Percentiles rank a stretch among this genome's conserved stretches.
phyloP scores from a whole-genome alignment of 2,113 vertebrate genomes.

The Sciurus niger region DNA sequence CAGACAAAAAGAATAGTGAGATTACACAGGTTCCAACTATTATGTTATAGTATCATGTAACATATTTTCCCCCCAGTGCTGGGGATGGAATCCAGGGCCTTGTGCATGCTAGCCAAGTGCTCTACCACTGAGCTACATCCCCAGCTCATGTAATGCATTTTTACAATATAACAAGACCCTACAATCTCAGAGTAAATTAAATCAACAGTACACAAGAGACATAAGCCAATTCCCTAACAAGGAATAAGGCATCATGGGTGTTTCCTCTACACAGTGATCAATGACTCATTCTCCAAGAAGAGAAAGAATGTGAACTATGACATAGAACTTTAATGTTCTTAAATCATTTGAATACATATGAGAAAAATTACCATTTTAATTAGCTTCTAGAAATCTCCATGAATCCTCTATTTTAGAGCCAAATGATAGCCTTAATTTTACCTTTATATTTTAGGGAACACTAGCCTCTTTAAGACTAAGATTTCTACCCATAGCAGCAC shows the following conservation, averaged over 20 bases:
- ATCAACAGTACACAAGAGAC: background rate
- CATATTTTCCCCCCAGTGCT: background rate
- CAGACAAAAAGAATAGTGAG: background rate
- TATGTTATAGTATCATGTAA: background rate
- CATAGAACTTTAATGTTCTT: background rate
- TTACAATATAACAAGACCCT: background rate
- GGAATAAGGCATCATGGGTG: background rate
- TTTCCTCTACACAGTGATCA: background rate
- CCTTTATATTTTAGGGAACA: background rate
- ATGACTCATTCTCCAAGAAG: background rate
- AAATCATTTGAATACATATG: background rate
- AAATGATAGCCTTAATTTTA: background rate
- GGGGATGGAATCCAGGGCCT: too few species aligned
- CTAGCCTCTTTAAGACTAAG: background rate
- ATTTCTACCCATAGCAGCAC: background rate
- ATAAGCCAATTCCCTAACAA: background rate
- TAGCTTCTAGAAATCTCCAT: constrained; percentile 6
- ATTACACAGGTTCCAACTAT: background rate
- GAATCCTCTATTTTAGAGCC: background rate
- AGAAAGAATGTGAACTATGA: background rate
- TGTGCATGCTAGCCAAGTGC: too few species aligned
- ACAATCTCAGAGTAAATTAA: background rate
- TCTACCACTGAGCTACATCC: background rate
- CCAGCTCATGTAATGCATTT: background rate
- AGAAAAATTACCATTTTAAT: constrained; percentile 29